Base-by-base conservation (phyloP, 92 coral and sea anemone species). In the Zoanthus solanderi region DNA sequence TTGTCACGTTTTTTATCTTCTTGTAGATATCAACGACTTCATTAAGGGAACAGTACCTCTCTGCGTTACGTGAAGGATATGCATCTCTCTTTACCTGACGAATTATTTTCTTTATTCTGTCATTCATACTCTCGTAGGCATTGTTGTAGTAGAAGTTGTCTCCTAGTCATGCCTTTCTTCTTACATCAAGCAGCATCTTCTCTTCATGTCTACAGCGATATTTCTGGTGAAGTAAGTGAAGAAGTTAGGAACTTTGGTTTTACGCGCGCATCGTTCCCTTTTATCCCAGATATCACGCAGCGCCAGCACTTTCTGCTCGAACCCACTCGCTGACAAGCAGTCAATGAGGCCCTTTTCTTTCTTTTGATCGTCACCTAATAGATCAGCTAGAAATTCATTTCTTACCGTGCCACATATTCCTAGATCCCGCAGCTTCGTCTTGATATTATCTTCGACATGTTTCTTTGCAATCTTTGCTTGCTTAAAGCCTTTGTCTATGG, bases 1-100 rank as follows among this genome's bases (percentile, higher is more conserved):
- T 72, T 29, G 32, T 14, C 47, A 48, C 79, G 44, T 63, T 54
- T 11, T 45, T 6, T 0, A 58, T 31, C 61, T 82, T 52, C 23
- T 31, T 37, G 52, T 82, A 82, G 46, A 60, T 60, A 23, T 66
- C 61, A 0, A 69, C 79, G 2, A 72, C 80, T 37, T 84, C 79
- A 16, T 3, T 47, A 42, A 84, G 53, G 28, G 79, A 16, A 60
- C 79, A 84, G 57, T 68, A 13, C 58, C 50, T n/a, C 9, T 34
- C 58, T 68, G 42, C n/a, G 76, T 69, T 2, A 29, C 78, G 57
- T 29, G 79, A 67, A 13, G 88, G 79, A 68, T 14, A 31, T 34
- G 28, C n/a, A 45, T 72, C 71, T 60, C 67, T 60, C 67, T 60
- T 60, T 60, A 60, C 11, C 67, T 60, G 67, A 60, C 67, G 15